A percentile compares a stretch with the other conserved stretches of the same genome.
These are phyloP conservation scores for Catamblyrhynchus diadema DNA, from an alignment of 2,797 vertebrate genomes.

Conservation along the genomic window DNA sequence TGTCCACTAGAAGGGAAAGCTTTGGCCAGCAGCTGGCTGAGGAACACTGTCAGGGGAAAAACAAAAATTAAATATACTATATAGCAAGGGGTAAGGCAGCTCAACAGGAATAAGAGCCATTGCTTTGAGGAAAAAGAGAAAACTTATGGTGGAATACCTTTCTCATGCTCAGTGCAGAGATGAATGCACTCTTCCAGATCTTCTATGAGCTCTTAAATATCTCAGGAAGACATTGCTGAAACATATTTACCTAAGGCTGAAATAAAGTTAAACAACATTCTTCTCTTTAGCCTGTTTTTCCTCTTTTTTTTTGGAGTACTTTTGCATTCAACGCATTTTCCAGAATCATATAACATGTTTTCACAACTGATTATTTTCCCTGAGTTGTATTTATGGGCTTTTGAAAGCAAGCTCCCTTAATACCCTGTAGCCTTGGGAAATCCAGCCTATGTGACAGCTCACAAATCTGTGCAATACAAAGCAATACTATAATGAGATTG, in stretches of 20 bases:
- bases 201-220: background rate
- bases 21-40: background rate
- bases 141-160: background rate
- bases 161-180: rapidly evolving
- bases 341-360: background rate
- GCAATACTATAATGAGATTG: background rate
- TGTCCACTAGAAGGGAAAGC: background rate
- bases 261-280: background rate
- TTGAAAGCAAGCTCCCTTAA: conserved; percentile 1
- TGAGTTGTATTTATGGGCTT: background rate
- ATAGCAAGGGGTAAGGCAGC: background rate
- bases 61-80: background rate
- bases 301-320: background rate
- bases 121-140: background rate
- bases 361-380: background rate
- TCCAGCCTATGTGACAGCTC: background rate
- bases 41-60: background rate
- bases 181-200: background rate
- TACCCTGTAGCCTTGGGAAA: background rate
- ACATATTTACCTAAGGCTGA: background rate
- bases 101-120: background rate
- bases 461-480: background rate
- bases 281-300: background rate
- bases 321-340: background rate
- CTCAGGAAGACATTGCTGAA: background rate